Evolutionary conservation across 2,113 vertebrate species (phyloP), one percentile per base, ranked within the genome.

Genomic region (Naja naja): DNA sequence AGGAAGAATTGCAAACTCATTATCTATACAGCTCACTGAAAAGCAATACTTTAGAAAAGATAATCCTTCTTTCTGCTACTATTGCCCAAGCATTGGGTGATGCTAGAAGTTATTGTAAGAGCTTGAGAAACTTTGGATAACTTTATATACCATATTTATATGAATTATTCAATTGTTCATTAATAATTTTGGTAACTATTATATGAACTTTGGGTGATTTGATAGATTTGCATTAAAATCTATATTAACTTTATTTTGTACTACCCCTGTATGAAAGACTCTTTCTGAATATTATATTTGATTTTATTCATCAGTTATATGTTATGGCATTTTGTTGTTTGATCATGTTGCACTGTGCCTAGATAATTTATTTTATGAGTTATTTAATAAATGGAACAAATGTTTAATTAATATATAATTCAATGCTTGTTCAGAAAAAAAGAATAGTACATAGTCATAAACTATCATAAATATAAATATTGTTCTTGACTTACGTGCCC

Each of bases 401-500:
- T 55, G 45, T 43, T 56, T 45, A 27, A 89, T 88, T 27, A 39
- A 8, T n/a, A 88, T 53, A 54, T 89, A 89, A 47, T 47, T 10
- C 64, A 89, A 16, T 85, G 7, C 34, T 34, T 27, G 1, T 53
- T 92, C 88, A 43, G 47, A 53, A 88, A 88, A 47, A 69, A 69
- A 74, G 12, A 85, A 55, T 10, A 85, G 43, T 22, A 11, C 53
- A 56, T 16, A 56, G 27, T 52, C 49, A 45, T 74, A n/a, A 53
- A 55, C 81, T 25, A 93, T 74, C 23, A 58, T 5, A 89, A 49
- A 85, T 89, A 20, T 91, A 91, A 58, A 23, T 0, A 60, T 89
- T 87, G 0, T 0, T 39, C 89, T 93, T 93, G 88, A 34, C 54
- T 30, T 49, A 88, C 23, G 8, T 92, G 58, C 12, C 5, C 69